These are phyloP conservation scores for Sebastes vulpes DNA, from an alignment of 2,797 vertebrate species.

Conservation along the genomic window DNA sequence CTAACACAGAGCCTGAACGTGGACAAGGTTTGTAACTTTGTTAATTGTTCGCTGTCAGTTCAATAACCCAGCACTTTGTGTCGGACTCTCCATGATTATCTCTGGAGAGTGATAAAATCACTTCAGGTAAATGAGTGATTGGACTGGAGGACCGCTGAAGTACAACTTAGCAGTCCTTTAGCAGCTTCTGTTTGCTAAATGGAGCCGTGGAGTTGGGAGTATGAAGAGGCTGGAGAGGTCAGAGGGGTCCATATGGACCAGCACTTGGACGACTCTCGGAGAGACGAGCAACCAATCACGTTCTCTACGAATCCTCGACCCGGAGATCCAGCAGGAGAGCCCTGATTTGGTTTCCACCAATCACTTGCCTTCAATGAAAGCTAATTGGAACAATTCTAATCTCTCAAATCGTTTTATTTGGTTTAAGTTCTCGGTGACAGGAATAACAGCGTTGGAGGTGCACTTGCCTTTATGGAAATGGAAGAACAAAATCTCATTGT, in stretches of 20 bases:
- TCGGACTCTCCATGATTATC: conserved; percentile 79
- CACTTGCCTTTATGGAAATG: conserved; percentile 73
- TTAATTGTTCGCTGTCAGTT: conserved; percentile 78
- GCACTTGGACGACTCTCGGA: conserved; percentile 75
- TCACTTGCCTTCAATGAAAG: conserved; percentile 74
- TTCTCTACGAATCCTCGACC: conserved; percentile 75
- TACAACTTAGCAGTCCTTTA: conserved; percentile 85
- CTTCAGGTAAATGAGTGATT: conserved; percentile 87
- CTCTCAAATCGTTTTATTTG: conserved; percentile 73
- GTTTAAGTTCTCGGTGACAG: conserved; percentile 68
- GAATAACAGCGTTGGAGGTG: conserved; percentile 70
- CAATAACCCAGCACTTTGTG: conserved; percentile 78
- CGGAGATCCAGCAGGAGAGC: conserved; percentile 72
- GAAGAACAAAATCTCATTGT: conserved; percentile 15
- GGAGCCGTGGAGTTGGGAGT: conserved; percentile 79
- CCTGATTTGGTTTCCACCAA: conserved; percentile 77
- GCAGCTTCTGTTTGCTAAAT: conserved; percentile 85
- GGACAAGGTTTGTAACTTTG: conserved; percentile 72
- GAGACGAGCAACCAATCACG: conserved; percentile 76
- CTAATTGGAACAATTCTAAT: conserved; percentile 79
- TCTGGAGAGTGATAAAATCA: conserved; percentile 86
- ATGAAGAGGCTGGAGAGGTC: conserved; percentile 84
- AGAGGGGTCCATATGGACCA: conserved; percentile 62
- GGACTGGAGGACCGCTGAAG: conserved; percentile 85
- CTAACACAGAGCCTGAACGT: conserved; percentile 13